Conservation (phyloP, 2,797 vertebrate species). For the Argya squamiceps region DNA sequence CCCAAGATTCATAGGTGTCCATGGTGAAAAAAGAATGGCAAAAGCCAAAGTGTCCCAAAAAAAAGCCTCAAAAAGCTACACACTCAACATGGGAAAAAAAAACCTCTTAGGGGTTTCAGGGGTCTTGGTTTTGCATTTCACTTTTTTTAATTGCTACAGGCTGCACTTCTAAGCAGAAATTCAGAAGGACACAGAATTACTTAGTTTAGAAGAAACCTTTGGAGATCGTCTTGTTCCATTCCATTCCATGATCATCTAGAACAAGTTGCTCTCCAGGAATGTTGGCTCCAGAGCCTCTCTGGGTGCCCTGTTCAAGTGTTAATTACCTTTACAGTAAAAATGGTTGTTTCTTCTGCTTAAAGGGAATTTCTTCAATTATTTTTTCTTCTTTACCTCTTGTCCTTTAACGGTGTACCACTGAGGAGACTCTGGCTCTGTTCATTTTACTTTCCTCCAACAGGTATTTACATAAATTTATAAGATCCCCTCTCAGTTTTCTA, state of each 20-base stretch:
- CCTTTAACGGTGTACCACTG: not conserved
- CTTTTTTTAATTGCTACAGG: not conserved
- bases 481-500: not conserved
- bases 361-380: not conserved
- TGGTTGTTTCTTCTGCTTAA: not conserved
- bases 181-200: not conserved
- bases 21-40: not conserved
- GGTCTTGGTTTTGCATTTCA: not conserved
- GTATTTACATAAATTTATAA: not conserved
- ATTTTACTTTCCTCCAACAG: not conserved
- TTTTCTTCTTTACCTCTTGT: not conserved
- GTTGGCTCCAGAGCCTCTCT: not conserved
- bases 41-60: not conserved
- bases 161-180: not conserved
- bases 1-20: not conserved
- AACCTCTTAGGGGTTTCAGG: fast-evolving
- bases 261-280: not conserved
- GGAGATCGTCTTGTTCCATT: not conserved
- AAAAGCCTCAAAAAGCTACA: not conserved
- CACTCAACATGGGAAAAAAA: not conserved
- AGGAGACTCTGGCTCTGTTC: not conserved
- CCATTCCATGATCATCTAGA: not conserved
- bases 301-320: not conserved
- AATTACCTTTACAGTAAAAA: not conserved
- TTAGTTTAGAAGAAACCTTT: not conserved